Percentiles rank a stretch among this genome's conserved stretches.
These are phyloP conservation scores for Rhodeus uyekii DNA, from an alignment of 2,797 vertebrate species.

Conservation along the genomic window DNA sequence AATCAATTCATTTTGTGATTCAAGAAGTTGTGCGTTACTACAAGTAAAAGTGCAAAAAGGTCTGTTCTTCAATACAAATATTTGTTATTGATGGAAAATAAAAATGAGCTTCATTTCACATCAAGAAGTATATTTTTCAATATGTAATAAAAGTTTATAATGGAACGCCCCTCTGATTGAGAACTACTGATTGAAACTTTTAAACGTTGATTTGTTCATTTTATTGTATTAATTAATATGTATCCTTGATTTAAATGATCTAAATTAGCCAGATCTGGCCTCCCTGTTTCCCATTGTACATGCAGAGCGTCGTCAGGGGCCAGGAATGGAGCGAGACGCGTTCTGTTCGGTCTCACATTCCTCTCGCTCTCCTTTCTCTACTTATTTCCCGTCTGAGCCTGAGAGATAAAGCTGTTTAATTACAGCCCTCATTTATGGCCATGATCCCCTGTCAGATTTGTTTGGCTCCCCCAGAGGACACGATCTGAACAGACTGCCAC, in stretches of 20 bases:
- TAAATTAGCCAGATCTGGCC: neutral
- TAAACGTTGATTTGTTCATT: neutral
- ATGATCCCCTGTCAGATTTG: slow-evolving; percentile 54
- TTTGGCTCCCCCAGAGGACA: slow-evolving; percentile 47
- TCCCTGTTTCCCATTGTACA: neutral
- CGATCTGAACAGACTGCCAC: slow-evolving; percentile 45
- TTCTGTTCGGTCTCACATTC: slow-evolving; percentile 3
- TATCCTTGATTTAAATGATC: neutral
- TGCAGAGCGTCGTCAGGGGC: neutral
- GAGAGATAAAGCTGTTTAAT: slow-evolving; percentile 62
- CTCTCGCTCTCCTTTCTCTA: neutral
- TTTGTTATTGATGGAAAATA: no score
- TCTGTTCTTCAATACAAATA: no score
- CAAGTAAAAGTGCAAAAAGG: no score
- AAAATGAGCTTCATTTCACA: no score
- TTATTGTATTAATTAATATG: neutral
- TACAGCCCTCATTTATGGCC: slow-evolving; percentile 55
- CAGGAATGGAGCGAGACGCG: neutral
- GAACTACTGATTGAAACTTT: neutral
- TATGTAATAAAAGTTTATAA: no score
- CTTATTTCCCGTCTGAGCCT: slow-evolving; percentile 36
- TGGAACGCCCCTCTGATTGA: neutral
- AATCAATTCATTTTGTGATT: no score
- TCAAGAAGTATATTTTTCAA: no score
- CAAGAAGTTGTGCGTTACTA: no score